Base-by-base conservation (phyloP, 1,140 invertebrate species). In the Homalodisca vitripennis region DNA sequence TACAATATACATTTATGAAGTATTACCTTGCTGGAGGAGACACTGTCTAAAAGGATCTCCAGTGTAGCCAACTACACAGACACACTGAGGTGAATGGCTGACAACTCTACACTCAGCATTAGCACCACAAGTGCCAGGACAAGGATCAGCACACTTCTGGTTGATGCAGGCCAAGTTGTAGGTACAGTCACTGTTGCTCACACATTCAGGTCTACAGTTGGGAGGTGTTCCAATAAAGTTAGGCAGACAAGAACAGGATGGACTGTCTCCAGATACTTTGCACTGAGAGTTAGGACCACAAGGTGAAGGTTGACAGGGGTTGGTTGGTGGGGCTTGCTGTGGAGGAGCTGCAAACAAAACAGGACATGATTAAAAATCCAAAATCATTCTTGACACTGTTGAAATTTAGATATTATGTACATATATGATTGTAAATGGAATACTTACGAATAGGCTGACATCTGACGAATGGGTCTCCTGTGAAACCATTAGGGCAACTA, bases 401-500 rank as follows among this genome's bases (percentile, higher is more conserved):
- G 17, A 6, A 41, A 6, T 41, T 6, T 41, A 41, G 6, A 10
- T 10, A 41, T 6, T 41, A 41, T 41, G 17, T 41, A 41, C 34
- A 10, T 10, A n/a, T 53, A 53, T 12, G 48, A 13, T n/a, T 53
- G 48, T 53, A 24, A 26, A 48, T 41, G 34, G 17, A 57, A 24
- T 65, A 72, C 74, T 80, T 79, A 80, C 77, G 73, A 75, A 78
- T 79, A 20, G 80, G 80, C 78, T 84, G 78, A 77, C 89, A 89
- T 78, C 82, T 83, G 29, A 83, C 76, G 74, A 87, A 88, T 41
- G 89, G 87, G 82, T 89, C 87, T 72, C 88, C 88, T 67, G 84
- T 83, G 73, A 84, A 86, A 68, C 78, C 79, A 55, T 74, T 69
- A 29, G 83, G 82, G 73, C 88, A 89, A 70, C 82, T 86, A 77